Evolutionary conservation across 1,140 invertebrate species (phyloP).

Genomic region (Zaprionus camerounensis): DNA sequence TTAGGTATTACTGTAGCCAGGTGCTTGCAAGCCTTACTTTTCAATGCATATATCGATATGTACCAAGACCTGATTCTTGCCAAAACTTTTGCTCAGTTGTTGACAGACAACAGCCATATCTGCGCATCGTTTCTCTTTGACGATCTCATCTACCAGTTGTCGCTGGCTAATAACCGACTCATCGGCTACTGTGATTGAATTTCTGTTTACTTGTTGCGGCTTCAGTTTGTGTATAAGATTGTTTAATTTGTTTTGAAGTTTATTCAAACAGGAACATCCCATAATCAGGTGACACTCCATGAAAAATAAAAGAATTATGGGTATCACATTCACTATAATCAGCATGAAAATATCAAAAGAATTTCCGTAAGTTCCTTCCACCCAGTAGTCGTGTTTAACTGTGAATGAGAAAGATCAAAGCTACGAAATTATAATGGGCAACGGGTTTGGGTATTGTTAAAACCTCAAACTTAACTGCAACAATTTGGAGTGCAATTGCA

Average conservation of each 20-base stretch:
- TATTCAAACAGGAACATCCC: not conserved
- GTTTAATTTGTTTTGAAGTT: accelerated
- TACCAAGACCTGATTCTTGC: slow-evolving; percentile 13
- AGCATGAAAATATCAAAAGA: not conserved
- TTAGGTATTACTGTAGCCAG: not conserved
- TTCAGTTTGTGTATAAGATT: too few species aligned
- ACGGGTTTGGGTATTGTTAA: slow-evolving; percentile 9
- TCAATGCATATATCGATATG: slow-evolving; percentile 45
- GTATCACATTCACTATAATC: accelerated
- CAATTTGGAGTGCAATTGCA: slow-evolving; percentile 49
- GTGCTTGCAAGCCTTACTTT: slow-evolving; percentile 21
- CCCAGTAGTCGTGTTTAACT: slow-evolving; percentile 19
- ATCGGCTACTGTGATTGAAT: not conserved
- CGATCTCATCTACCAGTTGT: slow-evolving; percentile 12
- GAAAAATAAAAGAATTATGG: not conserved
- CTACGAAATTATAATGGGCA: not conserved
- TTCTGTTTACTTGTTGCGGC: accelerated
- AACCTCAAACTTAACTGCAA: slow-evolving; percentile 48
- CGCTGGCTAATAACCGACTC: slow-evolving; percentile 33
- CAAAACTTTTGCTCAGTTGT: slow-evolving; percentile 4
- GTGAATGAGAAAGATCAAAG: not conserved
- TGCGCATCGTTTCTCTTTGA: slow-evolving; percentile 1
- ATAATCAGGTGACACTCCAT: slow-evolving; percentile 14
- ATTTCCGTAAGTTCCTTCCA: not conserved
- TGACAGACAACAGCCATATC: slow-evolving; percentile 15